Evolutionary conservation across 92 coral and sea anemone genomes (phyloP).

Genomic region (Porites divaricata): DNA sequence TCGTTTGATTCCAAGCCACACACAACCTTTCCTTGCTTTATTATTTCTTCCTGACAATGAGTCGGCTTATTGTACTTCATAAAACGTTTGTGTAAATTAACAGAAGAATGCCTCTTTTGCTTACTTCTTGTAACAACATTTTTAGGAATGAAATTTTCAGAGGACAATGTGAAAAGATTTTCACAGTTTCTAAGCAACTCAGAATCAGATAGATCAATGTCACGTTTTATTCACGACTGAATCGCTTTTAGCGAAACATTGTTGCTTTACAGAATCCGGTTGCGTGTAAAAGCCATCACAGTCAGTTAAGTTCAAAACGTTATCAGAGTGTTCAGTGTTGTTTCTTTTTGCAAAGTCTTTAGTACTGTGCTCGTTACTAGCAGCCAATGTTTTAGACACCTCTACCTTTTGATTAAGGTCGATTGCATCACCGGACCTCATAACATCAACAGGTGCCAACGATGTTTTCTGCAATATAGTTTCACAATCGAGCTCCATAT

Average conservation of each 20-base stretch:
- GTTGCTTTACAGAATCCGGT: no score
- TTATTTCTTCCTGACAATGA: background rate
- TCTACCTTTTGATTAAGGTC: background rate
- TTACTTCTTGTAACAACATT: background rate
- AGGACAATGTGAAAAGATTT: background rate
- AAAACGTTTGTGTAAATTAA: background rate
- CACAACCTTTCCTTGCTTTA: background rate
- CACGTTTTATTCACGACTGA: background rate
- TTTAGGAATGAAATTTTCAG: background rate
- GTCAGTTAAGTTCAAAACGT: no score
- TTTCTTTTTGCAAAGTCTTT: background rate
- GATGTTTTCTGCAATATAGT: background rate
- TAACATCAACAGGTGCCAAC: background rate
- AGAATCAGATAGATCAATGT: constrained; percentile 1
- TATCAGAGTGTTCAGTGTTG: no score
- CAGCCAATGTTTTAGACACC: background rate
- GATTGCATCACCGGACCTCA: background rate
- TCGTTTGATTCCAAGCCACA: background rate
- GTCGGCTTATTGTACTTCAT: no score
- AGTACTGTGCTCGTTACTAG: no score
- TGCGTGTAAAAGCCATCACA: no score
- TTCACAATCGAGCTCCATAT: constrained; percentile 39
- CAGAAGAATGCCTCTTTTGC: background rate
- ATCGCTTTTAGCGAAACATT: background rate
- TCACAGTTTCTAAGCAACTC: background rate